A percentile compares a stretch with the other conserved stretches of the same genome.
These are phyloP conservation scores for Hipposideros larvatus DNA, from an alignment of 2,797 vertebrate genomes.

Conservation along the genomic window DNA sequence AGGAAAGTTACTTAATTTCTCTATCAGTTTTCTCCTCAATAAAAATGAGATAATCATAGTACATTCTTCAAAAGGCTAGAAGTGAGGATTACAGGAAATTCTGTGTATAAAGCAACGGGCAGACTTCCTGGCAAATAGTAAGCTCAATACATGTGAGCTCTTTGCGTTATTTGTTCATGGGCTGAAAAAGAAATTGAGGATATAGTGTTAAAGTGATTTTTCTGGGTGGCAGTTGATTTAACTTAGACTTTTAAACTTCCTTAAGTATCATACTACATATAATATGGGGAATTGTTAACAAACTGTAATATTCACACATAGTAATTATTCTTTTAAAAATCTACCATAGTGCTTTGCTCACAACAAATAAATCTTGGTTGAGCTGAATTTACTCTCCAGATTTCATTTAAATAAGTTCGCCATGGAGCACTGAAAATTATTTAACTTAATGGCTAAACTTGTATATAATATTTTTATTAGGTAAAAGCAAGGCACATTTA, in stretches of 20 bases:
- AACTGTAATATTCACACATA: not conserved
- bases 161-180: not conserved
- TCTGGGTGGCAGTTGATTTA: not conserved
- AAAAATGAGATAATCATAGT: not conserved
- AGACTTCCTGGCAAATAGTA: not conserved
- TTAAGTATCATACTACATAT: not conserved
- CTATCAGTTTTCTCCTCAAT: not conserved
- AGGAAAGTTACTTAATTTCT: not conserved
- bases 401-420: constrained; percentile 10
- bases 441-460: not conserved
- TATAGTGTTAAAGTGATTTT: not conserved
- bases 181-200: not conserved
- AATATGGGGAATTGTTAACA: not conserved
- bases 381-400: not conserved
- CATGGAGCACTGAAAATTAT: not conserved
- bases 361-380: not conserved
- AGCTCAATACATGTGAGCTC: not conserved
- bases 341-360: not conserved
- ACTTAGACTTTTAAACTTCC: not conserved
- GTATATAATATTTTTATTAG: not conserved
- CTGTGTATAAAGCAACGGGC: not conserved
- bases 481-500: not conserved
- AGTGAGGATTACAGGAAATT: not conserved
- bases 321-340: constrained; percentile 17
- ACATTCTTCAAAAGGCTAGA: no score